Evolutionary conservation across 2,888 invertebrate species (phyloP).

Genomic region (Ophion slaviceki): DNA sequence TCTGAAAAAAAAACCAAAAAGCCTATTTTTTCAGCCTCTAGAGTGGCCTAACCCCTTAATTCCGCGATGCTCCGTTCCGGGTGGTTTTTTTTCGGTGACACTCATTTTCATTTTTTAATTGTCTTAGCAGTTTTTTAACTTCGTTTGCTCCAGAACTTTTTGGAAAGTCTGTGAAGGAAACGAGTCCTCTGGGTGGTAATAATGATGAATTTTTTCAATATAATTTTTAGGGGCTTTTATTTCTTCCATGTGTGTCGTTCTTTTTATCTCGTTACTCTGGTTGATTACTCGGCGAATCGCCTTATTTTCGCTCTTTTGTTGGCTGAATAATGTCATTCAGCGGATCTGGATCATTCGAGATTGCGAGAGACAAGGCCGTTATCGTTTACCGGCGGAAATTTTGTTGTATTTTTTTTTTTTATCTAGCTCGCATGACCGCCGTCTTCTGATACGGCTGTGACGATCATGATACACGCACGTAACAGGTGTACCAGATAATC

Average conservation of each 20-base stretch:
- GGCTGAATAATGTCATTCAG: constrained; percentile 19
- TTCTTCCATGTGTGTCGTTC: background rate
- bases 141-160: too few species aligned
- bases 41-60: too few species aligned
- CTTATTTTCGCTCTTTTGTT: constrained; percentile 15
- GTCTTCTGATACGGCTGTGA: constrained; percentile 17
- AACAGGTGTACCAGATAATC: constrained; percentile 54
- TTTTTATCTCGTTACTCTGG: background rate
- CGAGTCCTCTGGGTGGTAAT: too few species aligned
- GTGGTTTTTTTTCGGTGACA: too few species aligned
- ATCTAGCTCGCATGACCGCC: background rate
- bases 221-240: too few species aligned
- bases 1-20: too few species aligned
- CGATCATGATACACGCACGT: constrained; percentile 19
- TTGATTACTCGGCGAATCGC: constrained; percentile 11
- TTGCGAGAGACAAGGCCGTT: constrained; percentile 44
- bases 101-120: too few species aligned
- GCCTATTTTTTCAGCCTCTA: too few species aligned
- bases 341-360: constrained; percentile 52
- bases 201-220: too few species aligned
- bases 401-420: constrained; percentile 14
- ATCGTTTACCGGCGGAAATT: constrained; percentile 33
- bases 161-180: too few species aligned
- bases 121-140: too few species aligned
- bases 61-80: too few species aligned